A percentile compares a stretch with the other conserved stretches of the same genome.
Conservation (phyloP, 92 coral and sea anemone species). For the Diadumene lineata region DNA sequence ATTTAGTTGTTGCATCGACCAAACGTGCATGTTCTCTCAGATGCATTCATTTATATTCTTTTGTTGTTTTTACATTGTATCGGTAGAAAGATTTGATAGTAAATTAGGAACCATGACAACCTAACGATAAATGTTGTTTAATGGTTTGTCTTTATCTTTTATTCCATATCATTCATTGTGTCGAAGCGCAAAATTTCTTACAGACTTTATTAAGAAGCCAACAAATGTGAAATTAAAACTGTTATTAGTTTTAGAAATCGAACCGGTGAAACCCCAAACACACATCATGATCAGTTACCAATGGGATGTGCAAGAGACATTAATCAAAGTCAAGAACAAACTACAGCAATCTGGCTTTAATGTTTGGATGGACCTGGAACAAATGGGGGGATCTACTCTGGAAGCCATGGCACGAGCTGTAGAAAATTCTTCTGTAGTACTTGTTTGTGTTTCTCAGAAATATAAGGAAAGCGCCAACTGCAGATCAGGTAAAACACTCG, state of each 20-base stretch:
- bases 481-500: conserved; percentile 43
- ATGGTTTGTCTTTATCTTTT: too few species aligned
- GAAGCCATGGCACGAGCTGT: conserved; percentile 87
- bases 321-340: conserved; percentile 64
- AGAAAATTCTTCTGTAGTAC: conserved; percentile 74
- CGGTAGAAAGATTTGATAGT: too few species aligned
- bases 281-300: conserved; percentile 88
- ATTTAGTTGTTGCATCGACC: too few species aligned
- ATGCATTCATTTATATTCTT: too few species aligned
- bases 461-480: conserved; percentile 87
- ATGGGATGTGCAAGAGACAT: conserved; percentile 71
- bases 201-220: too few species aligned
- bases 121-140: too few species aligned
- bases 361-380: conserved; percentile 89
- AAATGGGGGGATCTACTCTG: conserved; percentile 86
- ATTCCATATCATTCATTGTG: too few species aligned
- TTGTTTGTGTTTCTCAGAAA: conserved; percentile 86
- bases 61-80: too few species aligned
- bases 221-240: too few species aligned
- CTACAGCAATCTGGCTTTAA: conserved; percentile 71
- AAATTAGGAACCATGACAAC: too few species aligned
- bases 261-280: conserved; percentile 16
- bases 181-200: too few species aligned
- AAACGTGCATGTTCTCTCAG: too few species aligned
- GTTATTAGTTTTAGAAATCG: not conserved